Base-by-base conservation (phyloP, 2,888 invertebrate genomes). In the Odontocolon sp. region DNA sequence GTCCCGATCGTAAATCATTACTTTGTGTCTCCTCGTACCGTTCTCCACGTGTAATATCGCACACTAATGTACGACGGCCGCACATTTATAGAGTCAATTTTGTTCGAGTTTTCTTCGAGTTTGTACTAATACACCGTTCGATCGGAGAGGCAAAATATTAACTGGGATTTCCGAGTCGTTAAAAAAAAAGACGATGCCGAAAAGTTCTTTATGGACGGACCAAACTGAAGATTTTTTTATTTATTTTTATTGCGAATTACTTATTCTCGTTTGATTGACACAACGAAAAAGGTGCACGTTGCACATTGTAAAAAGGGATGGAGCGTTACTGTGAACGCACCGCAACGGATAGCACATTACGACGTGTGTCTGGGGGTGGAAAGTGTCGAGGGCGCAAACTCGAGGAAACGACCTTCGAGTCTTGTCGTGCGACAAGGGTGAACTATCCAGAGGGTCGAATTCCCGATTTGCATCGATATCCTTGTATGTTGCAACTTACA, bases 381-480 rank as follows among this genome's bases (percentile, higher is more conserved):
- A 67, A 18, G 18, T 16, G 16, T 18, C 42, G 70, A 75, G 64
- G 71, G 76, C 71, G 76, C 76, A 76, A 61, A 40, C 71, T 47
- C 70, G 54, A n/a, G 11, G 18, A 14, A 26, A 47, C 63, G 56
- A 56, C 40, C 57, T 66, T 52, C 54, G 50, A 45, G 33, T 26
- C 50, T 28, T 21, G 40, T 38, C 5, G 28, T 47, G 9, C 18
- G 31, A 33, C 18, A n/a, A 11, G 21, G 36, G 23, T 23, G 16
- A 14, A 57, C 21, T 42, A 11, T 6, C 33, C 23, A 5, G 11
- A 6, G 14, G 3, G 23, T 18, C 18, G 14, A 4, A 11, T 52
- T 6, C 59, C 42, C 23, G 23, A 18, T 2, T 16, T 28, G 18
- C 31, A 31, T 31, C 18, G 50, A 28, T n/a, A n/a, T n/a, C n/a